phyloP scores from a whole-genome alignment of 1,140 invertebrate species.

The Anadara kagoshimensis region DNA sequence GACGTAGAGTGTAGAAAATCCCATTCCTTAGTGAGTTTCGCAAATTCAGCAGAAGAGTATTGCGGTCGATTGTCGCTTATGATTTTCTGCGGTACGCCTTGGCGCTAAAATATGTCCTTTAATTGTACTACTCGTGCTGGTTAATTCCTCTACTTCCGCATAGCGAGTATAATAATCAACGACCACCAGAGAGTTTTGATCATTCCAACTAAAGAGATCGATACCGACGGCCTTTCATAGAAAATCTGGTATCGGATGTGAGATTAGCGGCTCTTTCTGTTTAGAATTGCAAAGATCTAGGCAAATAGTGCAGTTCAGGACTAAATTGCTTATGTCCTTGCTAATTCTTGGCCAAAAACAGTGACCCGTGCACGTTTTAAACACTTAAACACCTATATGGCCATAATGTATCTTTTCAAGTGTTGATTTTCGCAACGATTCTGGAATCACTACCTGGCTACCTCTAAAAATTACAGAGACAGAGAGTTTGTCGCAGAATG shows the following conservation, averaged over 20 bases:
- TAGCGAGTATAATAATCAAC: constrained; percentile 30
- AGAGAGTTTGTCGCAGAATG: no score
- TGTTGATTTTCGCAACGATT: no score
- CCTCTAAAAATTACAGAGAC: no score
- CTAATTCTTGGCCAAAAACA: no score
- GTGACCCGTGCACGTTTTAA: no score
- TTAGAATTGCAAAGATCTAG: no score
- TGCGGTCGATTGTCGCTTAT: constrained; percentile 53
- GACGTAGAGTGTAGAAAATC: constrained; percentile 46
- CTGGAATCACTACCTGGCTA: no score
- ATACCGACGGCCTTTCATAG: constrained; percentile 10
- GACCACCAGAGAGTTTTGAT: constrained; percentile 9
- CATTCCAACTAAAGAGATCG: constrained; percentile 15
- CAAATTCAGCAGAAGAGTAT: constrained; percentile 48
- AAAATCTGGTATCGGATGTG: not conserved
- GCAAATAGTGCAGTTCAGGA: no score
- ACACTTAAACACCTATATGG: no score
- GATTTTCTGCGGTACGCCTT: constrained; percentile 39
- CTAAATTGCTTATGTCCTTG: no score
- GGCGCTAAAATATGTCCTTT: not conserved
- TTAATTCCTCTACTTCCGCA: constrained; percentile 18
- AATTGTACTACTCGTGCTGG: constrained; percentile 6
- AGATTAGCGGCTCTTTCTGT: no score
- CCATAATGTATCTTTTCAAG: no score
- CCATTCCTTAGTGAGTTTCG: constrained; percentile 38